phyloP scores from a whole-genome alignment of 2,113 vertebrate species.

The Brachirus orientalis region DNA sequence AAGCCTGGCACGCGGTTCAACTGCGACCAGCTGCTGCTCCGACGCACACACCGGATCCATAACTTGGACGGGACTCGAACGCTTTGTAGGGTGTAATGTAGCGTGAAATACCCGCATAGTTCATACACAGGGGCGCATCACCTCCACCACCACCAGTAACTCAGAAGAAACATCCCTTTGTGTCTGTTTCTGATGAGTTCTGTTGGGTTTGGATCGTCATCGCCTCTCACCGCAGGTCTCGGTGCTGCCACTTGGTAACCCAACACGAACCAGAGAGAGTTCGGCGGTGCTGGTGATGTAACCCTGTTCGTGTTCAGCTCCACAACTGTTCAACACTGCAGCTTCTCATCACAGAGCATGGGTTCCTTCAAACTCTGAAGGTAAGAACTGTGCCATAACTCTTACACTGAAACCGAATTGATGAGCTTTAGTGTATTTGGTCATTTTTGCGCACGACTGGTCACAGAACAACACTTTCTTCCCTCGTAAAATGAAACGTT shows the following conservation, averaged over 20 bases:
- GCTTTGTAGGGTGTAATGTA: not conserved
- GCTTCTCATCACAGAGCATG: constrained; percentile 46
- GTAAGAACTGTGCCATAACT: constrained; percentile 50
- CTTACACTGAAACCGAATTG: not conserved
- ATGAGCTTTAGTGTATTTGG: not conserved
- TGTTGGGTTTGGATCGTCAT: constrained; percentile 3
- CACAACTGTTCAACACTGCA: constrained; percentile 15
- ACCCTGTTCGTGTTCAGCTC: constrained; percentile 19
- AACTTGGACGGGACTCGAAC: constrained; percentile 22
- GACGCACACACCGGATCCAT: constrained; percentile 22
- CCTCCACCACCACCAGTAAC: not conserved
- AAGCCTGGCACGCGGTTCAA: constrained; percentile 47
- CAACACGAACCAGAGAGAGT: constrained; percentile 11
- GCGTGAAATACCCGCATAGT: constrained; percentile 11
- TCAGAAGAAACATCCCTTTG: not conserved
- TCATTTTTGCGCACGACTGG: constrained; percentile 9
- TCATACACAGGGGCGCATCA: not conserved
- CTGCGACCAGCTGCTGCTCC: constrained; percentile 17
- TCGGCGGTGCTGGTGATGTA: constrained; percentile 48
- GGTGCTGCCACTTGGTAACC: not conserved
- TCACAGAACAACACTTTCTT: not conserved
- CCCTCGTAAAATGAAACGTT: not conserved
- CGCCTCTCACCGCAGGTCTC: constrained; percentile 4
- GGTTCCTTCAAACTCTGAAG: constrained; percentile 66
- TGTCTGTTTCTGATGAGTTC: constrained; percentile 13